Evolutionary conservation across 2,113 vertebrate species (phyloP), one percentile per base, ranked within the genome.

Genomic region (Pelusios castaneus): DNA sequence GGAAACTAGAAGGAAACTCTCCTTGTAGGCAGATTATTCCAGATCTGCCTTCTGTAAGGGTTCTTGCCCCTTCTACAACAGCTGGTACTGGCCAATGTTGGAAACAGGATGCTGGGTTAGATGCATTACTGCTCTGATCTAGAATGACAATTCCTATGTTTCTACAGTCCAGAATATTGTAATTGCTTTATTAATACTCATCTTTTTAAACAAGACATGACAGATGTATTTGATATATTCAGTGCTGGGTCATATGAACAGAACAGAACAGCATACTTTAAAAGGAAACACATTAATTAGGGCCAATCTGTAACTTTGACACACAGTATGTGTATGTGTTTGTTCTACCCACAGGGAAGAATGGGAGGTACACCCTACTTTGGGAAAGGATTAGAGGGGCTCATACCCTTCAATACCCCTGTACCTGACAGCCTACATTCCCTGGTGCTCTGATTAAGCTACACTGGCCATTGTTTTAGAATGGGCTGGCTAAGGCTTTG

Each of bases 181-280:
- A 10, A 38, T 43, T 43, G 70, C 70, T 41, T 75, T 14, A 3
- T 47, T 84, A 81, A 52, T 51, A 67, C 82, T 45, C n/a, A 22
- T 70, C 63, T 38, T 70, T 38, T 70, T 38, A 70, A 70, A 70
- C n/a, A 21, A 10, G 10, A 80, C 43, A 11, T 0, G 1, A 47
- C 29, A 60, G 34, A 91, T 13, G 25, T 87, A 29, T 2, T 49
- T 80, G 51, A 84, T 16, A n/a, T 75, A 52, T 85, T 58, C 5
- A 4, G 25, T 34, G 17, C 0, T 0, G 91, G 34, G 60, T 83
- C 13, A 1, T 83, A 43, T 6, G 54, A 80, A 41, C 21, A 25
- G 82, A 80, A 41, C 21, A 25, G 82, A 60, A 19, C 0, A 14
- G 38, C 3, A 8, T 0, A 0, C 75, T 27, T 41, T 24, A 56